phyloP scores from a whole-genome alignment of 2,113 vertebrate genomes.

The Platycercus adscitus region DNA sequence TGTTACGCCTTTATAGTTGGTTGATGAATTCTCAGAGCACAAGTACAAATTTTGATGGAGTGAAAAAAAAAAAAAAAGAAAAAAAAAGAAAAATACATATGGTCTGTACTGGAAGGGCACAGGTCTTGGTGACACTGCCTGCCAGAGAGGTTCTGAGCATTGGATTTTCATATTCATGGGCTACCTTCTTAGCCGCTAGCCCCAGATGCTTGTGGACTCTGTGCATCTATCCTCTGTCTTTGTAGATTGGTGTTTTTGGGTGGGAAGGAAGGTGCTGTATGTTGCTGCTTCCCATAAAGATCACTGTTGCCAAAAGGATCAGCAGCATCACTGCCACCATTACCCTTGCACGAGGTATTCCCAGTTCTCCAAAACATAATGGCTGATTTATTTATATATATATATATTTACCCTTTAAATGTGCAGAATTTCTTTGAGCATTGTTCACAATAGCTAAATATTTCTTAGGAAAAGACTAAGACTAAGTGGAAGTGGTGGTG shows the following conservation, averaged over 20 bases:
- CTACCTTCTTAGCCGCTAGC: background rate
- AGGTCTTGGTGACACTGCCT: background rate
- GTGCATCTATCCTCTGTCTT: background rate
- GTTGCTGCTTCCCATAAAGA: background rate
- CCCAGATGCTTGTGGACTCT: background rate
- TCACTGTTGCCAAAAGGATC: background rate
- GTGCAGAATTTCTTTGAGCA: background rate
- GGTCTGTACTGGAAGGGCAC: background rate
- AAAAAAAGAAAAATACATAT: background rate
- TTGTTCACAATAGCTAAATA: background rate
- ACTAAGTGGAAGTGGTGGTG: background rate
- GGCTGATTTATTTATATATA: background rate
- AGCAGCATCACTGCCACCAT: background rate
- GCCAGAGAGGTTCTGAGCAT: background rate
- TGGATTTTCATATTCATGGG: constrained; percentile 20
- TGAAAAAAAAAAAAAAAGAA: background rate
- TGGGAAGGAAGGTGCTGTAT: background rate
- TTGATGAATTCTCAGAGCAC: constrained; percentile 38
- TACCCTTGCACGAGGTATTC: background rate
- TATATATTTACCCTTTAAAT: background rate
- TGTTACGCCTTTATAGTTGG: constrained; percentile 50
- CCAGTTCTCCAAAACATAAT: background rate
- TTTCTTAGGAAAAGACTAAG: background rate
- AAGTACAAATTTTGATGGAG: constrained; percentile 10
- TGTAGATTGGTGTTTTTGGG: background rate